These are phyloP conservation scores for Trichogramma evanescens DNA, from an alignment of 2,888 invertebrate genomes.

Conservation along the genomic window DNA sequence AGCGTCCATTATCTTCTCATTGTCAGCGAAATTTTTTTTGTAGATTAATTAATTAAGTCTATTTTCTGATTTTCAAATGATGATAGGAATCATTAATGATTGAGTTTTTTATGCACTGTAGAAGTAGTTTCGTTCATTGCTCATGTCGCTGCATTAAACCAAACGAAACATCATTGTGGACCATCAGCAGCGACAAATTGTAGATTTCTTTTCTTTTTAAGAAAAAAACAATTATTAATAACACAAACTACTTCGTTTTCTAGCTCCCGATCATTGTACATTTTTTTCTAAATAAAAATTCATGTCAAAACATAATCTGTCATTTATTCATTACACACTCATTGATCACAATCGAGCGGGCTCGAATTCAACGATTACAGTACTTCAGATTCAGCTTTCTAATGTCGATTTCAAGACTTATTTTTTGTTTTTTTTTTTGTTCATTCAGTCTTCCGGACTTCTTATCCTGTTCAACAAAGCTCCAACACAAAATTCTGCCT, in stretches of 20 bases:
- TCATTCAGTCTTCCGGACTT: too few relatives aligned
- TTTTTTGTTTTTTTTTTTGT: too few relatives aligned
- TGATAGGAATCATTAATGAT: slow-evolving; percentile 7
- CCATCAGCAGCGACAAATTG: slow-evolving; percentile 11
- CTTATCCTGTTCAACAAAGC: too few relatives aligned
- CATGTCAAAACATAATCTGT: slow-evolving; percentile 14
- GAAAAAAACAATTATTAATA: slow-evolving; percentile 5
- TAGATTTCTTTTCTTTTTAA: slow-evolving; percentile 5
- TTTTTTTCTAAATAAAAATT: slow-evolving; percentile 22
- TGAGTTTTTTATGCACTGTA: slow-evolving; percentile 14
- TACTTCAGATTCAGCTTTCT: too few relatives aligned
- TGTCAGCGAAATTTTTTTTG: slow-evolving; percentile 12
- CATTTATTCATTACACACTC: slow-evolving; percentile 13
- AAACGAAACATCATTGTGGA: slow-evolving; percentile 1
- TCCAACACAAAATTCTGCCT: too few relatives aligned
- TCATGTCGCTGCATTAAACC: slow-evolving; percentile 8
- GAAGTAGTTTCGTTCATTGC: slow-evolving; percentile 13
- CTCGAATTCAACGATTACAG: background rate
- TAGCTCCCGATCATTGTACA: slow-evolving; percentile 18
- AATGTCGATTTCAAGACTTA: too few relatives aligned
- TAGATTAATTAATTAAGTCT: background rate
- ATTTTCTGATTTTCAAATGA: background rate
- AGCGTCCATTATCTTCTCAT: background rate
- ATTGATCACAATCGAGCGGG: background rate
- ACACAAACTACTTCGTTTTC: slow-evolving; percentile 12